These are phyloP conservation scores for Rambutsinella grinnellia DNA, from an alignment of 2,888 invertebrate species.

Conservation along the genomic window DNA sequence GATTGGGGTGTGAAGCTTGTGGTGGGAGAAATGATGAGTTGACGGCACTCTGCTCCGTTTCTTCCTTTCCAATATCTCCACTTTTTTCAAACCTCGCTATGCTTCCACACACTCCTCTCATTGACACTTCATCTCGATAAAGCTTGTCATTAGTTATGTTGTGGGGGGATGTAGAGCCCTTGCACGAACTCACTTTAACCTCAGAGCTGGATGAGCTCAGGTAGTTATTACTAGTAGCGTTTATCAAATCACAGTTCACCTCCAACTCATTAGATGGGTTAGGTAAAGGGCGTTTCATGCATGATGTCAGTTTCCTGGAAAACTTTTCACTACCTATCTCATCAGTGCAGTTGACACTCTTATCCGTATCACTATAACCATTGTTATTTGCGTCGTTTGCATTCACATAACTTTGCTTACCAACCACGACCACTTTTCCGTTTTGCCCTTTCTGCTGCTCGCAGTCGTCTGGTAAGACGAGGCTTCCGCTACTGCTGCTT, in stretches of 20 bases:
- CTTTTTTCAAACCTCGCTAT: neutral
- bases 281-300: too few species aligned
- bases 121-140: slow-evolving; percentile 21
- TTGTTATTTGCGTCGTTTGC: neutral
- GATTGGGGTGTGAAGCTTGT: slow-evolving; percentile 11
- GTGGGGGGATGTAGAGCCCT: neutral
- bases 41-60: neutral
- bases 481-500: slow-evolving; percentile 46
- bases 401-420: neutral
- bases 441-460: slow-evolving; percentile 1
- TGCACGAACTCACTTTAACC: neutral
- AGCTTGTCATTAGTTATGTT: neutral
- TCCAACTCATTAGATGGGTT: neutral
- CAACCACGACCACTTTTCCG: too few species aligned
- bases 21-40: slow-evolving; percentile 3
- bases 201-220: neutral
- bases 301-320: too few species aligned
- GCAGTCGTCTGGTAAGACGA: slow-evolving; percentile 29
- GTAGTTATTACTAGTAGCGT: neutral
- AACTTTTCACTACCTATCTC: too few species aligned
- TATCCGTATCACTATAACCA: neutral
- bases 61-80: neutral
- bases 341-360: too few species aligned
- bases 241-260: neutral
- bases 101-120: slow-evolving; percentile 18